phyloP scores from a whole-genome alignment of 1,140 invertebrate genomes.

The fruit fly (Drosophila melanogaster) region DNA sequence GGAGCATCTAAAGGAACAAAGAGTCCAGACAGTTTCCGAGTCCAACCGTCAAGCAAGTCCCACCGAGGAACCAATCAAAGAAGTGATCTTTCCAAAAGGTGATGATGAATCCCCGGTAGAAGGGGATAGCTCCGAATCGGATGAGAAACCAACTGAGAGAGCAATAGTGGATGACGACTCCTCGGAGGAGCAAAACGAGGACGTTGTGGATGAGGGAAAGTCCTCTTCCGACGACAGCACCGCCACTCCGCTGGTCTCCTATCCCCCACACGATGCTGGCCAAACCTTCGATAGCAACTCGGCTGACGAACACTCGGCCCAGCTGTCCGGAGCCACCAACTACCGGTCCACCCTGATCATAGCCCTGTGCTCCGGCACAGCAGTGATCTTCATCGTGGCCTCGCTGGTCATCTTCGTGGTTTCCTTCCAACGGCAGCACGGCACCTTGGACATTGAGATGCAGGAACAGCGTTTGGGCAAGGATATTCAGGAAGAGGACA shows the following conservation, averaged over 20 bases:
- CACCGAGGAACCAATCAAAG: slow-evolving; percentile 3
- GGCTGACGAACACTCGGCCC: slow-evolving; percentile 65
- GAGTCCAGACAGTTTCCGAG: slow-evolving; percentile 1
- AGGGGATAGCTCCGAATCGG: slow-evolving; percentile 21
- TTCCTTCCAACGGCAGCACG: slow-evolving; percentile 76
- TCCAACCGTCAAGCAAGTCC: not conserved
- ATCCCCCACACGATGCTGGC: slow-evolving; percentile 66
- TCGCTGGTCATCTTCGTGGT: slow-evolving; percentile 73
- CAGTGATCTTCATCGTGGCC: slow-evolving; percentile 68
- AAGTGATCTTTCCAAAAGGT: not conserved
- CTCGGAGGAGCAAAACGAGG: slow-evolving; percentile 1
- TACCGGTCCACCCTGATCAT: slow-evolving; percentile 72
- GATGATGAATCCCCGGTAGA: slow-evolving; percentile 15
- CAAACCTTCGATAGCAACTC: slow-evolving; percentile 72
- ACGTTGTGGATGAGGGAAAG: slow-evolving; percentile 38
- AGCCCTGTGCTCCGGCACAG: slow-evolving; percentile 67
- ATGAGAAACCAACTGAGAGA: not conserved
- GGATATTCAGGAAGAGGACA: slow-evolving; percentile 74
- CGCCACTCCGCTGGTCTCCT: slow-evolving; percentile 69
- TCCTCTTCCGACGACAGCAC: slow-evolving; percentile 60
- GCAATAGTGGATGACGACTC: not conserved
- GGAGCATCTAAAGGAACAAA: not conserved
- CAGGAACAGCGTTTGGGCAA: slow-evolving; percentile 77
- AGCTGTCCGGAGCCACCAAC: slow-evolving; percentile 46
- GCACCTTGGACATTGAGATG: slow-evolving; percentile 80